Conservation (phyloP, 1,140 invertebrate genomes). For the Pachyrhynchus sulphureomaculatus region DNA sequence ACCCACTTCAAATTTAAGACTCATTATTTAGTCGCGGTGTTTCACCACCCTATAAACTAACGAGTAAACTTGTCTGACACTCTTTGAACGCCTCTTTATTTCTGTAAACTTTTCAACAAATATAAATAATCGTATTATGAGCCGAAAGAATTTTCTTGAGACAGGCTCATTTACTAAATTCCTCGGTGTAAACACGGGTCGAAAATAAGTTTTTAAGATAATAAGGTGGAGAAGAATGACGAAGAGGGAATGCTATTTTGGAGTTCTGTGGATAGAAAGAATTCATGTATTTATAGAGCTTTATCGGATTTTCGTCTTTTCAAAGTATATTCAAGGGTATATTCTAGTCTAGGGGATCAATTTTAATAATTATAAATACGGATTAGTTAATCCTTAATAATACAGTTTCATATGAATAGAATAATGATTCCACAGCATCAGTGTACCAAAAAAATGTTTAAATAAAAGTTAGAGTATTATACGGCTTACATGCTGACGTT, state of each 20-base stretch:
- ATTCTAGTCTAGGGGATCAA: no score
- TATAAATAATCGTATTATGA: constrained; percentile 16
- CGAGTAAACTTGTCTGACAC: constrained; percentile 2
- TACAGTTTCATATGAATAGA: no score
- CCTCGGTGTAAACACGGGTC: constrained; percentile 16
- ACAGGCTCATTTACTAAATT: constrained; percentile 27
- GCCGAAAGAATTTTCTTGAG: constrained; percentile 19
- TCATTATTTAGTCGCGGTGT: no score
- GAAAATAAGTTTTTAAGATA: constrained; percentile 12
- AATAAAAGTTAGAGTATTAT: no score
- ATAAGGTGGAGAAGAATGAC: constrained; percentile 13
- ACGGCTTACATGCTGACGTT: no score
- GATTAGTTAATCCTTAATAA: no score
- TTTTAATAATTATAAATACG: no score
- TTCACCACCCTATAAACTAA: not conserved
- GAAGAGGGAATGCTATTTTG: constrained; percentile 1
- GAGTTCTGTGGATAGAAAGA: not conserved
- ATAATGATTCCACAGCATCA: no score
- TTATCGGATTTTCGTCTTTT: not conserved
- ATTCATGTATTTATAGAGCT: not conserved
- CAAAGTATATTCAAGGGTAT: constrained; percentile 6
- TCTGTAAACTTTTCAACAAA: constrained; percentile 10
- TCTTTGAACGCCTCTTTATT: constrained; percentile 3
- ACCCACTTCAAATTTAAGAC: not conserved
- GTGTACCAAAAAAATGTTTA: no score